Conservation (phyloP, 2,888 invertebrate species). For the Marronus borbonicus region DNA sequence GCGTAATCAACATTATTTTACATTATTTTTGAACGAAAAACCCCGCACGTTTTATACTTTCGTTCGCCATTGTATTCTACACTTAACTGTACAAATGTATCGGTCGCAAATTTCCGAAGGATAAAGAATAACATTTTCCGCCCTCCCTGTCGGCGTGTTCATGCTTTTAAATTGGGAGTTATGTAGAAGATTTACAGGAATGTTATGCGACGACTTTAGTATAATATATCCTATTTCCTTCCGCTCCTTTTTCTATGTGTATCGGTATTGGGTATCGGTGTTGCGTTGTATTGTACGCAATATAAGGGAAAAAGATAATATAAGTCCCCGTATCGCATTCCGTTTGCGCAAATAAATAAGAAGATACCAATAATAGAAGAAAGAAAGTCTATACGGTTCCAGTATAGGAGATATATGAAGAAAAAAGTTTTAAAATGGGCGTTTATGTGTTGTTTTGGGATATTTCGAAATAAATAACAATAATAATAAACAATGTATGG, state of each 20-base stretch:
- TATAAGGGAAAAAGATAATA: background rate
- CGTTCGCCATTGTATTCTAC: background rate
- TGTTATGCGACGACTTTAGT: slow-evolving; percentile 17
- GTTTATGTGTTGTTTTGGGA: background rate
- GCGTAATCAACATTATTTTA: no score
- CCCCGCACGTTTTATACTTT: no score
- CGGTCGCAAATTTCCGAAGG: slow-evolving; percentile 16
- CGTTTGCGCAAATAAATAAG: background rate
- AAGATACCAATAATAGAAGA: background rate
- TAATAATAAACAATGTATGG: background rate
- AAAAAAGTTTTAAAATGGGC: no score
- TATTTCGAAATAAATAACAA: background rate
- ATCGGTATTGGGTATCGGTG: background rate
- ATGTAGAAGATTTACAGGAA: slow-evolving; percentile 31
- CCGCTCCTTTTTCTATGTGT: background rate
- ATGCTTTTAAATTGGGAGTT: slow-evolving; percentile 37
- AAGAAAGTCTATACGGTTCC: background rate
- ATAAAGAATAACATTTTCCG: slow-evolving; percentile 22
- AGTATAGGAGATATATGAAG: background rate
- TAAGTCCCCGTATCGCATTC: background rate
- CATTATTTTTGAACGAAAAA: no score
- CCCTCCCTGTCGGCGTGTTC: slow-evolving; percentile 17
- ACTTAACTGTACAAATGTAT: background rate
- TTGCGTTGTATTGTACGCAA: background rate
- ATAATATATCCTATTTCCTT: background rate